These are phyloP conservation scores for Rhineura floridana DNA, from an alignment of 2,113 vertebrate species.

Conservation along the genomic window DNA sequence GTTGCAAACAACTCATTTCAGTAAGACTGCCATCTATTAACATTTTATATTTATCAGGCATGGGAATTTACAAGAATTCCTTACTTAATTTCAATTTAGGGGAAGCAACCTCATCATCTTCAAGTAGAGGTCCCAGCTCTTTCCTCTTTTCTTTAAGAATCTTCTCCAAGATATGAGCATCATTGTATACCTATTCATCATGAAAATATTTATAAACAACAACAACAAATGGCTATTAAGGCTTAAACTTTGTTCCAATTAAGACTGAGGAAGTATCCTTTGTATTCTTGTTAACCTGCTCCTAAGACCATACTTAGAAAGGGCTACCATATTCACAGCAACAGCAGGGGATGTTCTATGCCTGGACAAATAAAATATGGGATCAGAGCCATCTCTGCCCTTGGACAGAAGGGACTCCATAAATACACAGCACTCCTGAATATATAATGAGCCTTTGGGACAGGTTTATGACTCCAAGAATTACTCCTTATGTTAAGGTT, in stretches of 20 bases:
- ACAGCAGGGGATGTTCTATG: background rate
- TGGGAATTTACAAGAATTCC: constrained; percentile 50
- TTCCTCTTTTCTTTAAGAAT: constrained; percentile 92
- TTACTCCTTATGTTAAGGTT: background rate
- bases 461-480: background rate
- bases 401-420: background rate
- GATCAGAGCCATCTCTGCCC: background rate
- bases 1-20: background rate
- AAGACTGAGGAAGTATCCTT: background rate
- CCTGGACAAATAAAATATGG: background rate
- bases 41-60: constrained; percentile 4
- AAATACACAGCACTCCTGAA: background rate
- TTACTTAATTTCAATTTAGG: constrained; percentile 97
- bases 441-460: background rate
- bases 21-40: background rate
- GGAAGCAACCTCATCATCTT: constrained; percentile 94
- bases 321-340: background rate
- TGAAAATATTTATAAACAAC: constrained; percentile 52
- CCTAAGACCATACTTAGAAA: background rate
- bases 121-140: constrained; percentile 90
- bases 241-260: background rate
- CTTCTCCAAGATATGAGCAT: constrained; percentile 94
- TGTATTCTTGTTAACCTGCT: background rate
- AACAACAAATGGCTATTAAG: constrained; percentile 26
- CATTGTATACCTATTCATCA: constrained; percentile 91